Percentiles rank a stretch among this genome's conserved stretches.
phyloP scores from a whole-genome alignment of 1,140 invertebrate genomes.

The Drosophila rhopaloa region DNA sequence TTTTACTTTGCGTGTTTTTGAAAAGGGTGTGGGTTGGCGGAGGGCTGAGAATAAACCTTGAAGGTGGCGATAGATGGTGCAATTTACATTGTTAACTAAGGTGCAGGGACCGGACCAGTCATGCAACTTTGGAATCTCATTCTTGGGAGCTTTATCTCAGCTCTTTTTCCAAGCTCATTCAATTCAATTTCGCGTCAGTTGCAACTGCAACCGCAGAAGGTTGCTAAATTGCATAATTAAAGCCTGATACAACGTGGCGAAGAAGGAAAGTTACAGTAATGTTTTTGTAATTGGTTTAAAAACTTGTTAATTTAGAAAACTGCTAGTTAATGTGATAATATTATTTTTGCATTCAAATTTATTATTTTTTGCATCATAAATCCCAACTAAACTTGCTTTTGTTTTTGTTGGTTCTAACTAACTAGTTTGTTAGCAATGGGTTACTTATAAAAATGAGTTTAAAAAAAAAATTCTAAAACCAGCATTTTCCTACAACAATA shows the following conservation, averaged over 20 bases:
- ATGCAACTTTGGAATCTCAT: conserved; percentile 30
- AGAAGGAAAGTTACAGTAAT: conserved; percentile 17
- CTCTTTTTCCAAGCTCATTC: conserved; percentile 36
- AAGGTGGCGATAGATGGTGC: conserved; percentile 47
- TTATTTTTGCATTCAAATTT: conserved; percentile 2
- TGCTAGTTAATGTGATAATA: neutral
- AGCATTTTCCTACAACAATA: too few species aligned
- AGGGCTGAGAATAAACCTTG: conserved; percentile 37
- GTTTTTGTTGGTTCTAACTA: too few species aligned
- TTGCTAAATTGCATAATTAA: conserved; percentile 32
- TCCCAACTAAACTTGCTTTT: too few species aligned
- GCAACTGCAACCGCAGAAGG: conserved; percentile 30
- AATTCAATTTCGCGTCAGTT: conserved; percentile 34
- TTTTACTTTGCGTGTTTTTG: conserved; percentile 14
- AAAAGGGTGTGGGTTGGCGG: too few species aligned
- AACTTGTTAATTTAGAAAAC: conserved; percentile 4
- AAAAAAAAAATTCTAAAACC: too few species aligned
- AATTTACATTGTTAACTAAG: conserved; percentile 46
- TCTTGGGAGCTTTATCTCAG: conserved; percentile 23
- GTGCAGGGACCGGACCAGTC: conserved; percentile 14
- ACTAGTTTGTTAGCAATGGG: too few species aligned
- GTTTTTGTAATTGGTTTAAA: conserved; percentile 10
- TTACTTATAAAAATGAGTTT: too few species aligned
- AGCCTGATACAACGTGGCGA: conserved; percentile 6
- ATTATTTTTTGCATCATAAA: too few species aligned